Base-by-base conservation (phyloP, 2,113 vertebrate genomes). In the Melanotaenia duboulayi region DNA sequence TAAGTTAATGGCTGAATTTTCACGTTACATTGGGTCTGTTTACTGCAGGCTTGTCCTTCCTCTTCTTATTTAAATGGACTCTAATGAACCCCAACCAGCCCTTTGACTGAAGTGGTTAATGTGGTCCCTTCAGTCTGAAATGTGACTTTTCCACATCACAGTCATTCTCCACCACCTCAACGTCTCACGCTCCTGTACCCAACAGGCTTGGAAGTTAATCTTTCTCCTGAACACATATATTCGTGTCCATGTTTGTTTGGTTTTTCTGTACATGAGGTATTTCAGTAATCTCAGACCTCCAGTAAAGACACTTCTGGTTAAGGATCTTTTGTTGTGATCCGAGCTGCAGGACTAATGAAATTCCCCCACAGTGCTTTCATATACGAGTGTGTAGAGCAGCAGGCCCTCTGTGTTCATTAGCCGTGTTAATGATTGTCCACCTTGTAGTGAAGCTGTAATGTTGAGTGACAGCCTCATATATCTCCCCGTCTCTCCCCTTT, bases 341-440 rank as follows among this genome's bases (percentile, higher is more conserved):
- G 11, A 16, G 54, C 67, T 74, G 69, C 19, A 66, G 58, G 39
- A 46, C 71, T 66, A 59, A 72, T 75, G 57, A 76, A 52, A 73
- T 71, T 74, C 55, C 70, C 49, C 61, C 23, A 37, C 52, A 44
- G 57, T 61, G 59, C 17, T n/a, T 58, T 67, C 22, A 3, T 11
- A 6, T 17, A 12, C 22, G 58, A 48, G 65, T 61, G 63, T 2
- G 66, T 58, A 20, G 12, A 44, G 44, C 63, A 66, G 55, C 59
- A 12, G 17, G 4, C 65, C 44, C 28, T 25, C 67, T 69, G 67
- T 83, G 75, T 83, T 87, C 78, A 79, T 87, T 78, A 84, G 71
- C 46, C 25, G n/a, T 63, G 70, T 86, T 88, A 87, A 83, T 89
- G 73, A 84, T 83, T 73, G 87, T 87, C 87, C 83, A 62, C 68